Percentiles rank a stretch among this genome's conserved stretches.
These are phyloP conservation scores for Muschampia staudingeri DNA, from an alignment of 2,888 invertebrate genomes.

Conservation along the genomic window DNA sequence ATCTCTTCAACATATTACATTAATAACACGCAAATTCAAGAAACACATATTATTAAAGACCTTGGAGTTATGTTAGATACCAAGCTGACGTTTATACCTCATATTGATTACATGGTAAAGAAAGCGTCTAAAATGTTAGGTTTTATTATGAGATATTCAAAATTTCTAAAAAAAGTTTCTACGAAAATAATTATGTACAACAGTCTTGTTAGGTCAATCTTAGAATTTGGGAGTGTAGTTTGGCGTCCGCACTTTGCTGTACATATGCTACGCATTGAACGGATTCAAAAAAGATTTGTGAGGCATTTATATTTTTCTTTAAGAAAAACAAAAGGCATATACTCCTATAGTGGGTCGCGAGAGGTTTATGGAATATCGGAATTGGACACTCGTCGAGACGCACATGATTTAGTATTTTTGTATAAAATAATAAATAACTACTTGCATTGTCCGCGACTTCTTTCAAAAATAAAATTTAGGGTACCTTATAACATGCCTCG, in stretches of 20 bases:
- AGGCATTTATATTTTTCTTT: not conserved
- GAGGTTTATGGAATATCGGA: not conserved
- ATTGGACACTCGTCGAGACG: not conserved
- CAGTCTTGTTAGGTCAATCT: too few species aligned
- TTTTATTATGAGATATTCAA: not conserved
- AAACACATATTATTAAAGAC: not conserved
- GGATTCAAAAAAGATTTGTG: too few species aligned
- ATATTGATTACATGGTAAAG: not conserved
- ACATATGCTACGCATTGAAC: too few species aligned
- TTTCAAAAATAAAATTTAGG: not conserved
- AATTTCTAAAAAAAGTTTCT: too few species aligned
- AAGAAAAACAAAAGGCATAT: not conserved
- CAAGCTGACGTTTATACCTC: not conserved
- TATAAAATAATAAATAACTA: not conserved
- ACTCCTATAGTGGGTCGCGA: not conserved
- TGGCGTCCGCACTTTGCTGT: too few species aligned
- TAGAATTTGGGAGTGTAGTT: too few species aligned
- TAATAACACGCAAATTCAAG: not conserved
- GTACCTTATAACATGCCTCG: too few species aligned
- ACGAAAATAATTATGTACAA: not conserved
- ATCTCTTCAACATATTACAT: slow-evolving; percentile 2
- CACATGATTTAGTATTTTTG: not conserved
- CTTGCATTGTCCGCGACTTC: not conserved
- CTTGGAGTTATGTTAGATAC: not conserved
- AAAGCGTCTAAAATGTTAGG: not conserved